These are phyloP conservation scores for Volucella bombylans DNA, from an alignment of 2,888 invertebrate genomes.

Conservation along the genomic window DNA sequence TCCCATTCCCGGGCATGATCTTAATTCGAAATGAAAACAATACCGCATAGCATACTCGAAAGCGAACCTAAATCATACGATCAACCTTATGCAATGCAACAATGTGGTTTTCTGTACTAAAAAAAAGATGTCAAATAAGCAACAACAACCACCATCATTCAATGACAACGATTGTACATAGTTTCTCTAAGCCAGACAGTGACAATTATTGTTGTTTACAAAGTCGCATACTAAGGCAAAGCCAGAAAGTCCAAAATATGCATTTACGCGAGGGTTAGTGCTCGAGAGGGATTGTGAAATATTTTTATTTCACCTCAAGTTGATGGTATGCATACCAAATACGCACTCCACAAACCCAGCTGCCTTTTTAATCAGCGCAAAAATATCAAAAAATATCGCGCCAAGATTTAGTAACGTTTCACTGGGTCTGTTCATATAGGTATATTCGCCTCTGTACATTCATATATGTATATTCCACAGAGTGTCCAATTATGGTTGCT, in stretches of 20 bases:
- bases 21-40: conserved; percentile 49
- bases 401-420: conserved; percentile 54
- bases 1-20: conserved; percentile 47
- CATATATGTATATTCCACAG: not conserved
- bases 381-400: conserved; percentile 50
- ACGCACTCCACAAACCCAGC: not conserved
- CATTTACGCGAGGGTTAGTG: conserved; percentile 16
- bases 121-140: conserved; percentile 32
- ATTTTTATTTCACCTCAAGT: conserved; percentile 38
- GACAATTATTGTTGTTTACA: conserved; percentile 26
- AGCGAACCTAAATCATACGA: conserved; percentile 5
- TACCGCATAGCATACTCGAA: conserved; percentile 22
- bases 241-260: conserved; percentile 32
- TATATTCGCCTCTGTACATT: too few relatives aligned
- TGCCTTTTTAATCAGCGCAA: conserved; percentile 48
- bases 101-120: conserved; percentile 33
- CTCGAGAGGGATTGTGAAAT: conserved; percentile 59
- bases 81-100: conserved; percentile 36
- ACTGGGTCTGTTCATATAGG: conserved; percentile 23
- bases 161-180: conserved; percentile 30
- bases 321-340: conserved; percentile 54
- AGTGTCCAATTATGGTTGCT: not conserved
- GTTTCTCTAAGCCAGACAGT: conserved; percentile 23
- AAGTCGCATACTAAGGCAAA: conserved; percentile 33
- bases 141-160: conserved; percentile 5